Evolutionary conservation across 2,797 vertebrate genomes (phyloP), one percentile per base, ranked within the genome.

Genomic region (Lacerta agilis): DNA sequence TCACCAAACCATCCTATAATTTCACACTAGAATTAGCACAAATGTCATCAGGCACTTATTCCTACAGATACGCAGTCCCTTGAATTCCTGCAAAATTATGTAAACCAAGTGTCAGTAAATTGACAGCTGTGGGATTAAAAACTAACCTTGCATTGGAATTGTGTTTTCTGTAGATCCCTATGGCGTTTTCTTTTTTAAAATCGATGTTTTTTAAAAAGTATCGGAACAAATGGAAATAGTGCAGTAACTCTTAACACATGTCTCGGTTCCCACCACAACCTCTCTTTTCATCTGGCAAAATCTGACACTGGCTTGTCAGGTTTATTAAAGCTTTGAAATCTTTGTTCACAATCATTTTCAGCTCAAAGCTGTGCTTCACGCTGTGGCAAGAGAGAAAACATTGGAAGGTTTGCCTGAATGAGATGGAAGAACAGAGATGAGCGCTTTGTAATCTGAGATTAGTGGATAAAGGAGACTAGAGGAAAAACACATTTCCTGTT

Each of bases 131-230:
- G 8, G 55, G 73, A 86, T 92, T 3, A 49, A 92, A 94, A 92
- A 89, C 89, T 92, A 87, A 75, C 58, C 90, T 90, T 67, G 81
- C 92, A 89, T 89, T 73, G 89, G 88, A 83, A 83, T 72, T 90
- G 89, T 79, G 88, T 77, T 49, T 86, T 91, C 80, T 85, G 6
- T 64, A 85, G 90, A 92, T 87, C 87, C 86, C 82, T 49, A 86
- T 72, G 77, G 9, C 86, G 61, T 73, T 38, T 20, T 73, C 36
- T 15, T 36, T 73, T 73, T 38, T 18, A 36, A 82, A 88, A 87
- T 23, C 58, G 67, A 75, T 43, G 8, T 89, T 55, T 58, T 61
- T 78, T 79, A 86, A 83, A 90, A 90, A 18, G 43, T 82, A 87
- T 90, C 82, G 90, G 45, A 90, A 36, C 17, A 79, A 84, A 73